Percentiles rank a stretch among this genome's conserved stretches.
phyloP scores from a whole-genome alignment of 2,113 vertebrate genomes.

The Silurus meridionalis region DNA sequence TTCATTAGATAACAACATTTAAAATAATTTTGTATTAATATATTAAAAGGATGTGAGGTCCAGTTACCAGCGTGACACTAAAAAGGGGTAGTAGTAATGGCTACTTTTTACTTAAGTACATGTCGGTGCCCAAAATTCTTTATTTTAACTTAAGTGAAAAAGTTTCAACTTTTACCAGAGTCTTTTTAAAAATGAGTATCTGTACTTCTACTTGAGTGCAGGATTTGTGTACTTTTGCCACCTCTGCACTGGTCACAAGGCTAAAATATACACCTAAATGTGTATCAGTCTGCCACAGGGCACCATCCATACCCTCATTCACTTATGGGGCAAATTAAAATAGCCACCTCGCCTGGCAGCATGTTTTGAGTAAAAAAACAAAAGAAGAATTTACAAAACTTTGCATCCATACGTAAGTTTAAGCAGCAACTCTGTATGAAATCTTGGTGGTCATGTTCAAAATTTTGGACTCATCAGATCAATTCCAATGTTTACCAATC shows the following conservation, averaged over 20 bases:
- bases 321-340: neutral
- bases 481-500: neutral
- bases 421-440: neutral
- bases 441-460: neutral
- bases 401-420: neutral
- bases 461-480: neutral
- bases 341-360: neutral
- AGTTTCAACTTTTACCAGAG: too few relatives aligned
- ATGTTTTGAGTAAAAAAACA: neutral
- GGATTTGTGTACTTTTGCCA: too few relatives aligned
- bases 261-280: neutral
- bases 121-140: too few relatives aligned
- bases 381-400: neutral
- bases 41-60: too few relatives aligned
- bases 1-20: too few relatives aligned
- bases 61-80: too few relatives aligned
- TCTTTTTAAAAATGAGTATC: too few relatives aligned
- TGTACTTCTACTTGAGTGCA: too few relatives aligned
- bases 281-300: neutral
- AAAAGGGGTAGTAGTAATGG: too few relatives aligned
- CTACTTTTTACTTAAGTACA: too few relatives aligned
- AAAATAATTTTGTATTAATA: too few relatives aligned
- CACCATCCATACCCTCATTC: neutral
- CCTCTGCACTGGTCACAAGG: neutral
- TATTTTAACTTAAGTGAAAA: too few relatives aligned